Evolutionary conservation across 2,797 vertebrate species (phyloP).

Genomic region (Lepidocolaptes lacrymiger): DNA sequence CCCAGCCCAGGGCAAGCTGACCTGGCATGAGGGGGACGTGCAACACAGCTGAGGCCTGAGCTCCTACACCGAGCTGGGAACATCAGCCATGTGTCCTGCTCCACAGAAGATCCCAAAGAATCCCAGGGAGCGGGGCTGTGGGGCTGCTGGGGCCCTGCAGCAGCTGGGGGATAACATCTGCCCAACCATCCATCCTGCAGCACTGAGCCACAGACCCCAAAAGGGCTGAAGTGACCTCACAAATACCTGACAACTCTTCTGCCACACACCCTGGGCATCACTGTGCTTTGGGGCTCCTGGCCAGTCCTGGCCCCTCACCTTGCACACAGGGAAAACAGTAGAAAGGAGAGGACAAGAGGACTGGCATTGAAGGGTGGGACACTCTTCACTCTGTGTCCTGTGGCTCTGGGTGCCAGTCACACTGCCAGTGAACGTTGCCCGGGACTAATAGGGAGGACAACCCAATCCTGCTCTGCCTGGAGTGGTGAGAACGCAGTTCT

Average conservation of each 20-base stretch:
- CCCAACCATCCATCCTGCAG: not conserved
- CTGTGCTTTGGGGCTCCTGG: not conserved
- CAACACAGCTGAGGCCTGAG: rapidly evolving
- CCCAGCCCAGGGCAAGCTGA: not conserved
- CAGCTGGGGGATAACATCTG: rapidly evolving
- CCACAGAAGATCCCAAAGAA: not conserved
- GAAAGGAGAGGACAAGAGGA: too few species aligned
- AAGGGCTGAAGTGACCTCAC: not conserved
- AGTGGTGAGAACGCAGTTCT: rapidly evolving
- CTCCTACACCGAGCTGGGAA: not conserved
- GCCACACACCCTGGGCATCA: rapidly evolving
- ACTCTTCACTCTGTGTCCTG: not conserved
- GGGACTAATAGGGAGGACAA: rapidly evolving
- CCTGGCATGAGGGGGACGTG: rapidly evolving
- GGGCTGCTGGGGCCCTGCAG: not conserved
- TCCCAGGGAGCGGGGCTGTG: rapidly evolving
- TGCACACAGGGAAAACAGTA: rapidly evolving
- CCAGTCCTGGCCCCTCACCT: not conserved
- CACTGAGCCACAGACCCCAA: rapidly evolving
- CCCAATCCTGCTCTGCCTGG: rapidly evolving
- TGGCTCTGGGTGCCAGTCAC: rapidly evolving
- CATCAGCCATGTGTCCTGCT: rapidly evolving
- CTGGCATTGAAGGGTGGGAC: not conserved
- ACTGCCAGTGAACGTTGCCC: rapidly evolving
- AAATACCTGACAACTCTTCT: rapidly evolving